Conservation (phyloP, 2,113 vertebrate genomes). For the Otolemur garnettii region DNA sequence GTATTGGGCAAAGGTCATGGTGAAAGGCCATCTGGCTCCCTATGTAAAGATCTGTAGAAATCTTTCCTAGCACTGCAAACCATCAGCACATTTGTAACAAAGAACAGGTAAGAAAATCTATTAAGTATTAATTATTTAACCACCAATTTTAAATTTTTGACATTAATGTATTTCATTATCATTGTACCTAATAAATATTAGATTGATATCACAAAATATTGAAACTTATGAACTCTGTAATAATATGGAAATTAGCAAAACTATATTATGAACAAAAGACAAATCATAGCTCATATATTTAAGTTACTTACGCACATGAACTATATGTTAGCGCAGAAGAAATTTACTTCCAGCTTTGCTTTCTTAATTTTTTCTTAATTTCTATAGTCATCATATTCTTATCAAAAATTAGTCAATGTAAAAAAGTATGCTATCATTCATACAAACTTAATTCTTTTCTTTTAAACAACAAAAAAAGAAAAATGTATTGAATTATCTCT, state of each 20-base stretch:
- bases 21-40: slow-evolving; percentile 80
- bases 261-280: not conserved
- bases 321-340: not conserved
- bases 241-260: not conserved
- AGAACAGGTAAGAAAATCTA: slow-evolving; percentile 52
- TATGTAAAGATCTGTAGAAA: not conserved
- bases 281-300: not conserved
- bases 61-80: slow-evolving; percentile 3
- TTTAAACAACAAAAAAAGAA: not conserved
- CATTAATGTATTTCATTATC: slow-evolving; percentile 7
- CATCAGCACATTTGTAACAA: not conserved
- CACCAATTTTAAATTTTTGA: not conserved
- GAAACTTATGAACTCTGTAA: not conserved
- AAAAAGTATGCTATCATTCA: not conserved
- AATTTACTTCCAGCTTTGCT: not conserved
- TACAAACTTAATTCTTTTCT: not conserved
- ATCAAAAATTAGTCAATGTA: not conserved
- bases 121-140: slow-evolving; percentile 57
- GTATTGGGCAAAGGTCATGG: slow-evolving; percentile 79
- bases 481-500: not conserved
- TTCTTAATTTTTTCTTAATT: not conserved
- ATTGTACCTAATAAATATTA: not conserved
- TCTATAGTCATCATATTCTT: not conserved
- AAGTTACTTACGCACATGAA: not conserved
- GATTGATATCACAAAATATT: not conserved